Evolutionary conservation across 2,113 vertebrate species (phyloP).

Genomic region (Macroglossus sobrinus): DNA sequence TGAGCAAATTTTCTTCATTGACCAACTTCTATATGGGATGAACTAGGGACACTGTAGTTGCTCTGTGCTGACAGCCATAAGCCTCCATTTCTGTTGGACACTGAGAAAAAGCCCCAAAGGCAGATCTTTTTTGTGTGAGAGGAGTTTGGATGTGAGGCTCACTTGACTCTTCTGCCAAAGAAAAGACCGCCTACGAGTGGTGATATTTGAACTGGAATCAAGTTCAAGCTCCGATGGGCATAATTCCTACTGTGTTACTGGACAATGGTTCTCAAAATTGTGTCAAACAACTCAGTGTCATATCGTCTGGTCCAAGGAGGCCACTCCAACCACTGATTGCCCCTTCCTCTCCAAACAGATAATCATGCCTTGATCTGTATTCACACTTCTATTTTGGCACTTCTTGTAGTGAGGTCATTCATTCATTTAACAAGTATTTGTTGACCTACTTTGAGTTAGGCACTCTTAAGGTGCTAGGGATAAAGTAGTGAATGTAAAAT

Average conservation of each 20-base stretch:
- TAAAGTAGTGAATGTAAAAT: neutral
- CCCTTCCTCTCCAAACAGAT: neutral
- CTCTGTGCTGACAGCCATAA: neutral
- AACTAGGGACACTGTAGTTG: neutral
- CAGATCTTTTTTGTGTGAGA: neutral
- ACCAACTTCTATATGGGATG: neutral
- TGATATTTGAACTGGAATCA: neutral
- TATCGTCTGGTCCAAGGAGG: neutral
- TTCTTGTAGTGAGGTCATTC: neutral
- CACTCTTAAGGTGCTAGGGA: neutral
- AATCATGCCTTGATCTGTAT: neutral
- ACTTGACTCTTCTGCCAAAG: neutral
- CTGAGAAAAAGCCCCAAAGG: neutral
- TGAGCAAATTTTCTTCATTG: neutral
- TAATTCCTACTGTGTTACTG: neutral
- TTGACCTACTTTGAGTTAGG: neutral
- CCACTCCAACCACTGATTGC: neutral
- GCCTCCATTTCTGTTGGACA: neutral
- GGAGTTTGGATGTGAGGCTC: neutral
- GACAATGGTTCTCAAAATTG: neutral
- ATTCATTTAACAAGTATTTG: constrained; percentile 15
- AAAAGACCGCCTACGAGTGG: neutral
- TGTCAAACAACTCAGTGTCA: neutral
- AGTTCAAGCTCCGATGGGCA: neutral
- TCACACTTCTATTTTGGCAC: neutral